Base-by-base conservation (phyloP, 1,140 invertebrate genomes). In the Portunus trituberculatus region DNA sequence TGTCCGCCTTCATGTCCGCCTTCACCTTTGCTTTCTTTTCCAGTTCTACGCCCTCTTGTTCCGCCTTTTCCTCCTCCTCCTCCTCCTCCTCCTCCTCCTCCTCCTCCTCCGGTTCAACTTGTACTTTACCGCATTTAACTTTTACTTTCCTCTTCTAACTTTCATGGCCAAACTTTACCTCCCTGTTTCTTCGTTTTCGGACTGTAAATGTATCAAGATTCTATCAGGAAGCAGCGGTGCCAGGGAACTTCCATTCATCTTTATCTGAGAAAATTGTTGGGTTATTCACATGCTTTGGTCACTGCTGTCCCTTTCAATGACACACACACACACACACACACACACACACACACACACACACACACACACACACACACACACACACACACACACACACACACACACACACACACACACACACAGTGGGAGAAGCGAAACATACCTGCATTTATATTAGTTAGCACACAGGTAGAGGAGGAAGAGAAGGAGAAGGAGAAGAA, bases 121-220 rank as follows among this genome's bases (percentile, higher is more conserved):
- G 67, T 76, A 76, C 67, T 76, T 76, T 20, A 76, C 67, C n/a
- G 67, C 67, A 76, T 76, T 76, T 76, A 76, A 76, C 67, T 76
- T 76, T 76, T 76, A 25, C 67, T 76, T 76, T 76, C 67, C 67
- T 76, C 67, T 76, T 76, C 67, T 76, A 76, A 76, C 67, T 76
- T 76, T n/a, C 67, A 76, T 59, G 67, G 67, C 67, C 67, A 76
- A n/a, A 76, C 67, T 76, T 76, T 76, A n/a, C 25, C 67, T 76
- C 67, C 67, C 20, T n/a, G 67, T 76, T 76, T 76, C n/a, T 76
- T 76, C 67, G 12, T 76, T 76, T 76, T 1, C 67, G 6, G 67
- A 7, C 67, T n/a, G 67, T 76, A 76, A 76, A 76, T 76, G 67
- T 25, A n/a, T 76, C n/a, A n/a, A n/a, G 67, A 76, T 76, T n/a